Evolutionary conservation across 2,797 vertebrate species (phyloP).

Genomic region (Falco naumanni): DNA sequence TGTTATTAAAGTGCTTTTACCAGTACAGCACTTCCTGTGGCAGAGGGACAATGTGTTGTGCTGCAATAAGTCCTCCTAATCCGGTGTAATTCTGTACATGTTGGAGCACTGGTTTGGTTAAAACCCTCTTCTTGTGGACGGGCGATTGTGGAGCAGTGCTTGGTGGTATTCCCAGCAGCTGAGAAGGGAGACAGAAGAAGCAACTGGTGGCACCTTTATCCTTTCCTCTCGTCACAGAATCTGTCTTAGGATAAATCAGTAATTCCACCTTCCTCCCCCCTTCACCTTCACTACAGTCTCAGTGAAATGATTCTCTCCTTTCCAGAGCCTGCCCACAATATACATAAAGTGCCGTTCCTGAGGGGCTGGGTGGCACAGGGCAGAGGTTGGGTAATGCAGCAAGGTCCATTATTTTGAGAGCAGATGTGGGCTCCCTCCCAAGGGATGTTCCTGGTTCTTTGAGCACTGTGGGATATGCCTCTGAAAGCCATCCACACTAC

Average conservation of each 20-base stretch:
- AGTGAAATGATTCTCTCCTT: not conserved
- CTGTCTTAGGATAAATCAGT: not conserved
- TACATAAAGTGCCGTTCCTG: not conserved
- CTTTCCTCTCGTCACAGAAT: not conserved
- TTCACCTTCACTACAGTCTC: not conserved
- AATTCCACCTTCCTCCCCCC: not conserved
- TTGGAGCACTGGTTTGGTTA: not conserved
- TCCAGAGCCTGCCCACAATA: not conserved
- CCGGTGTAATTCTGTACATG: not conserved
- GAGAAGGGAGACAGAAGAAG: not conserved
- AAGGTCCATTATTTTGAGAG: conserved; percentile 9
- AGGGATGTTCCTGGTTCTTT: conserved; percentile 19
- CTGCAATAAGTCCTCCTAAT: not conserved
- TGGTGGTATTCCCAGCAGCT: not conserved
- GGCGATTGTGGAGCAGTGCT: not conserved
- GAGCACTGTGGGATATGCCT: not conserved
- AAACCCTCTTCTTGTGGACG: not conserved
- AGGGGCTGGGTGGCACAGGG: too few relatives aligned
- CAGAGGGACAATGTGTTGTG: rapidly evolving
- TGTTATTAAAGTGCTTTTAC: not conserved
- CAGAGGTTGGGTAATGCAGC: not conserved
- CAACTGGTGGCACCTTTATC: not conserved
- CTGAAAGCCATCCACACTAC: not conserved
- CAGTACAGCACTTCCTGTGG: not conserved
- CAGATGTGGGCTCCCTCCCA: not conserved